Evolutionary conservation across 92 coral and sea anemone species (phyloP).

Genomic region (Ricordea florida): DNA sequence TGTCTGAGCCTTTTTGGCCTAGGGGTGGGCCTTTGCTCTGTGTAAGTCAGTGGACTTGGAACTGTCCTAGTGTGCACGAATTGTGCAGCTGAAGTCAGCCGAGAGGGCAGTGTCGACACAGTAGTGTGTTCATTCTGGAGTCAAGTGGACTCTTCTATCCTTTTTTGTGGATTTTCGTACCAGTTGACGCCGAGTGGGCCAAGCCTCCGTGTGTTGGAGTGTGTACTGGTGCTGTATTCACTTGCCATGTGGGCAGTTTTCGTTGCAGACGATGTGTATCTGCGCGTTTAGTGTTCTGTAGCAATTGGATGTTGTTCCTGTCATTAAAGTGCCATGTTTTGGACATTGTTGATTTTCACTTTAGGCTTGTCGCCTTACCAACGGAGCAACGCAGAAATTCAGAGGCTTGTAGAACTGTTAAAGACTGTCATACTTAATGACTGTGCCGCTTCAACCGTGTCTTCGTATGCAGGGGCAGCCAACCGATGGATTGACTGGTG

Average conservation of each 20-base stretch:
- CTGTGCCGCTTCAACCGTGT: conserved; percentile 53
- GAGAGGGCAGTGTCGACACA: conserved; percentile 10
- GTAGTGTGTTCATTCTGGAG: conserved; percentile 18
- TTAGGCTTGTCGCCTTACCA: conserved; percentile 20
- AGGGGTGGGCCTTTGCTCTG: conserved; percentile 3
- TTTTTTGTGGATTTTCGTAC: conserved; percentile 18
- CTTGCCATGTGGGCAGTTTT: conserved; percentile 17
- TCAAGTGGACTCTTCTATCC: conserved; percentile 25
- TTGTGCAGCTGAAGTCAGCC: conserved; percentile 10
- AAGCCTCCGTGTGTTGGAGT: not conserved
- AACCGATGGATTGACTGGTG: conserved; percentile 58
- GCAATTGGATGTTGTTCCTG: conserved; percentile 12
- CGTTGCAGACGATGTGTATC: not conserved
- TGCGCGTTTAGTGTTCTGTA: conserved; percentile 11
- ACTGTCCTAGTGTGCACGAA: not conserved
- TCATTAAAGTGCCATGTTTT: conserved; percentile 10
- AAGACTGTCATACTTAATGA: conserved; percentile 35
- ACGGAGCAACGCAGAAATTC: conserved; percentile 25
- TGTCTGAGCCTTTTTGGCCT: conserved; percentile 18
- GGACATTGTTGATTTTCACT: not conserved
- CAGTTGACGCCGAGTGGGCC: conserved; percentile 14
- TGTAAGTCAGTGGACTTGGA: conserved; percentile 7
- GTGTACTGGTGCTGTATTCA: conserved; percentile 4
- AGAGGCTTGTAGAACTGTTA: conserved; percentile 28
- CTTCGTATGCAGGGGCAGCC: conserved; percentile 36